Percentiles rank a stretch among this genome's conserved stretches.
Conservation (phyloP, 2,888 invertebrate species). For the Cheilosia vulpina region DNA sequence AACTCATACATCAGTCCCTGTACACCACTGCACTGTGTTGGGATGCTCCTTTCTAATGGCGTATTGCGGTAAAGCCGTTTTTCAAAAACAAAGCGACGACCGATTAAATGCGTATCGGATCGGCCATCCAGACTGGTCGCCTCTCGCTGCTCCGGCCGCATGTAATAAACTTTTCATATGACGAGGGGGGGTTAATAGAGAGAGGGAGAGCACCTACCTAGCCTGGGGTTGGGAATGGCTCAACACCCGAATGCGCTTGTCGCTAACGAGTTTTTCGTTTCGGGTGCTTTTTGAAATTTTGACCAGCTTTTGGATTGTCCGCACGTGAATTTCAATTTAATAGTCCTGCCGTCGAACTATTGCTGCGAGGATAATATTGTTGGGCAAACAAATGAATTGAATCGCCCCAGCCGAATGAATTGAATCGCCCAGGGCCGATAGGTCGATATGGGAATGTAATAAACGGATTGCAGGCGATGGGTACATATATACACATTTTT, state of each 20-base stretch:
- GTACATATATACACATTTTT: not conserved
- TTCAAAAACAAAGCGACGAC: slow-evolving; percentile 49
- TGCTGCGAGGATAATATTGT: slow-evolving; percentile 50
- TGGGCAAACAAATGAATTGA: slow-evolving; percentile 58
- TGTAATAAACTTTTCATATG: slow-evolving; percentile 41
- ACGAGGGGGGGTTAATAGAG: not conserved
- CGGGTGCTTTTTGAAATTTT: slow-evolving; percentile 25
- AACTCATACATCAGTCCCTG: not conserved
- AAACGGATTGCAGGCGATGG: slow-evolving; percentile 40
- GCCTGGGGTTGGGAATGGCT: slow-evolving; percentile 16
- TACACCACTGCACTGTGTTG: not conserved
- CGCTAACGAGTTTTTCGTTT: slow-evolving; percentile 61
- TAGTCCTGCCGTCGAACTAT: slow-evolving; percentile 27
- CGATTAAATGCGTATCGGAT: slow-evolving; percentile 30
- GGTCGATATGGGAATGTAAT: slow-evolving; percentile 10
- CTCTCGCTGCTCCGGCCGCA: not conserved
- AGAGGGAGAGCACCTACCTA: slow-evolving; percentile 5
- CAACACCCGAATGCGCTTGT: slow-evolving; percentile 12
- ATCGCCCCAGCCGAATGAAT: not conserved
- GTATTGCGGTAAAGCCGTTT: slow-evolving; percentile 63
- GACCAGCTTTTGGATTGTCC: slow-evolving; percentile 13
- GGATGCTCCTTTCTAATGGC: slow-evolving; percentile 46
- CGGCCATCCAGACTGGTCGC: slow-evolving; percentile 6
- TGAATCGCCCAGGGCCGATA: not conserved
- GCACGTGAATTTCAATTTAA: slow-evolving; percentile 64